These are phyloP conservation scores for Drosophila kuntzei DNA, from an alignment of 2,888 invertebrate genomes.

Conservation along the genomic window DNA sequence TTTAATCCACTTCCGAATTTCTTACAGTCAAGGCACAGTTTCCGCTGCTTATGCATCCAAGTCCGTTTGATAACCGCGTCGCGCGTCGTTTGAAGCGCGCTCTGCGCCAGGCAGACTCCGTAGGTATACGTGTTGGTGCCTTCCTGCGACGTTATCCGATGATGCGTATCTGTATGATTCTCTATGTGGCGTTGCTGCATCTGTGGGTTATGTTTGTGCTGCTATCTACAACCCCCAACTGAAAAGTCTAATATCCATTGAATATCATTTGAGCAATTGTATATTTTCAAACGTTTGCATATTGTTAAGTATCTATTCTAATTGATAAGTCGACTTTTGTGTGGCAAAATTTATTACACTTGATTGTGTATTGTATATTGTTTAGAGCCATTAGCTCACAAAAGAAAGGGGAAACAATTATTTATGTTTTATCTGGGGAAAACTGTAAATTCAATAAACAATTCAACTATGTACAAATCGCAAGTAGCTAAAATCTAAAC, in stretches of 20 bases:
- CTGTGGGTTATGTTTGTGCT: constrained; percentile 93
- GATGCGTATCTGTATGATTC: constrained; percentile 92
- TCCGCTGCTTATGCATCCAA: constrained; percentile 90
- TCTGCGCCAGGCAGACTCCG: constrained; percentile 90
- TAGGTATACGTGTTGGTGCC: constrained; percentile 92
- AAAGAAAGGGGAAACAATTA: constrained; percentile 17
- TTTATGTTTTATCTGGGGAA: constrained; percentile 24
- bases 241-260: constrained; percentile 20
- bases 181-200: constrained; percentile 94
- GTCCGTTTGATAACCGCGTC: constrained; percentile 91
- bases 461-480: constrained; percentile 64
- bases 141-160: constrained; percentile 93
- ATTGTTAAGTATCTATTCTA: constrained; percentile 51
- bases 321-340: constrained; percentile 25
- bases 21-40: constrained; percentile 88
- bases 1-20: not conserved
- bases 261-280: constrained; percentile 48
- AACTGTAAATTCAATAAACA: constrained; percentile 67
- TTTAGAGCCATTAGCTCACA: constrained; percentile 25
- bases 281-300: constrained; percentile 52
- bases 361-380: constrained; percentile 38
- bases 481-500: constrained; percentile 54
- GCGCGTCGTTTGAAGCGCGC: constrained; percentile 91
- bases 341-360: constrained; percentile 24
- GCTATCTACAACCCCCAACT: constrained; percentile 87